Percentiles rank a stretch among this genome's conserved stretches.
These are phyloP conservation scores for Trisateles emortualis DNA, from an alignment of 2,888 invertebrate genomes.

Conservation along the genomic window DNA sequence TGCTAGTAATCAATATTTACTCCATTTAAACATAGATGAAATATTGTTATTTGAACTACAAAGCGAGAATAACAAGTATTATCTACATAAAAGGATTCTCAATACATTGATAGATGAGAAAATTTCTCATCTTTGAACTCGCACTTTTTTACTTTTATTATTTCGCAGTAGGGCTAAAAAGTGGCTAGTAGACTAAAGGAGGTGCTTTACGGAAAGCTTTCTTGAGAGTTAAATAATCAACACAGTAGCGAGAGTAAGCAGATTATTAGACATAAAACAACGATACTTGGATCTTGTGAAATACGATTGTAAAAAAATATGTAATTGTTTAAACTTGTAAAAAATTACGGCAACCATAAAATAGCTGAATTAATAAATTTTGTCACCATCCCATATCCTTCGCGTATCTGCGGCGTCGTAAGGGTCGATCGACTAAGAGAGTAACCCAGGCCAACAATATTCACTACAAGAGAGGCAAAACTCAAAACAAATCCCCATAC, in stretches of 20 bases:
- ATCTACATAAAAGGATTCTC: neutral
- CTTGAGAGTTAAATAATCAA: neutral
- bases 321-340: too few species aligned
- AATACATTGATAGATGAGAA: neutral
- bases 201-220: neutral
- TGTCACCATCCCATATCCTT: too few species aligned
- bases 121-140: too few species aligned
- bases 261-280: neutral
- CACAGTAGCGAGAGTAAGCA: neutral
- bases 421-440: too few species aligned
- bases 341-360: too few species aligned
- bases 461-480: too few species aligned
- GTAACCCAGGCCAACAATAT: too few species aligned
- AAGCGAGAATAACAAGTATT: neutral
- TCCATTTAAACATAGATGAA: neutral
- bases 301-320: too few species aligned
- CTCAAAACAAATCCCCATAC: too few species aligned
- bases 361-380: too few species aligned
- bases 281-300: neutral
- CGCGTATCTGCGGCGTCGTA: too few species aligned
- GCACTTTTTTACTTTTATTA: neutral
- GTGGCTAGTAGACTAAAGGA: neutral
- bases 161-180: neutral
- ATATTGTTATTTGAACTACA: neutral
- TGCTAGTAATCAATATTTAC: constrained; percentile 1